These are phyloP conservation scores for Eustalomyia histrio DNA, from an alignment of 2,888 invertebrate genomes.

Conservation along the genomic window DNA sequence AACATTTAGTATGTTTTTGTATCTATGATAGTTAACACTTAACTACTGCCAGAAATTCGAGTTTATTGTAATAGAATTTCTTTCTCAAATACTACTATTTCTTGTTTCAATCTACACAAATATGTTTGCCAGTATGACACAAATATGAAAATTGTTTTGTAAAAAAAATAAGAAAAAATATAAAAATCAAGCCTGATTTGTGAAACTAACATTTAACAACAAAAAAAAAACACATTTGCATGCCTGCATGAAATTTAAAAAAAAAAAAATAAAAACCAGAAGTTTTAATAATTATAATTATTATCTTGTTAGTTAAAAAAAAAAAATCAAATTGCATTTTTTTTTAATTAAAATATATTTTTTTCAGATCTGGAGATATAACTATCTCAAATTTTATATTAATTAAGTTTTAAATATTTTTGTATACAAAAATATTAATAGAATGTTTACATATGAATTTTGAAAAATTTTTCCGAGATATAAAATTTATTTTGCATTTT, in stretches of 20 bases:
- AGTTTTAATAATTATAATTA: background rate
- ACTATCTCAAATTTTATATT: too few species aligned
- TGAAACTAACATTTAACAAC: slow-evolving; percentile 53
- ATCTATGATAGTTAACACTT: background rate
- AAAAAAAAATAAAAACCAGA: background rate
- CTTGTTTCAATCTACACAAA: background rate
- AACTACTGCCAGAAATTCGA: slow-evolving; percentile 50
- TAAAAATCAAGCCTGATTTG: slow-evolving; percentile 39
- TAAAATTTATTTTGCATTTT: too few species aligned
- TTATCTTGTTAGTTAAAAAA: background rate
- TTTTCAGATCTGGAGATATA: too few species aligned
- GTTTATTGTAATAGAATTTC: slow-evolving; percentile 52
- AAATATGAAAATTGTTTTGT: slow-evolving; percentile 53
- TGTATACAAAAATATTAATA: too few species aligned
- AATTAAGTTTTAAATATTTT: too few species aligned
- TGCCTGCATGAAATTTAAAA: slow-evolving; percentile 2
- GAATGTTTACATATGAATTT: too few species aligned
- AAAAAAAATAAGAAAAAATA: slow-evolving; percentile 4
- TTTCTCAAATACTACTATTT: background rate
- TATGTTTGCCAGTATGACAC: slow-evolving; percentile 42
- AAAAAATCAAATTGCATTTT: too few species aligned
- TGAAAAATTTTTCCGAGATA: too few species aligned
- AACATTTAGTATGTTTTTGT: background rate
- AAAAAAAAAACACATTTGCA: background rate
- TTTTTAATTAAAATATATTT: background rate